Percentiles rank a stretch among this genome's conserved stretches.
These are phyloP conservation scores for Delia radicum DNA, from an alignment of 1,140 invertebrate genomes.

Conservation along the genomic window DNA sequence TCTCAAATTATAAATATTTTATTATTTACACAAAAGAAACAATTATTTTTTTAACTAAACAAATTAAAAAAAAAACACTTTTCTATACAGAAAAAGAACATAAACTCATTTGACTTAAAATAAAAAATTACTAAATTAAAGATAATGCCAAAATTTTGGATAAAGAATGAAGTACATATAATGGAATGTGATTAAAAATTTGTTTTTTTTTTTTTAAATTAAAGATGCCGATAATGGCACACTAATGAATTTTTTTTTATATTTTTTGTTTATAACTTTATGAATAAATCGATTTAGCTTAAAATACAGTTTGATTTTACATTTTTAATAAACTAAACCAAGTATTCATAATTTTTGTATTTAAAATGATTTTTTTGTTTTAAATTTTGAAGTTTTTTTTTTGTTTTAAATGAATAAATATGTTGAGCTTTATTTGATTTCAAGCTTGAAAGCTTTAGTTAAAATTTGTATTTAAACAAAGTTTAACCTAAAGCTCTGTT, in stretches of 20 bases:
- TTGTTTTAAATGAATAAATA: not conserved
- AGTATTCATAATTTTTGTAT: slow-evolving; percentile 27
- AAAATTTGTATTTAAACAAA: not conserved
- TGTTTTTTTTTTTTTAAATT: not conserved
- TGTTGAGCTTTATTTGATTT: not conserved
- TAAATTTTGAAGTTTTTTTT: not conserved
- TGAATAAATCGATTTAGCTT: slow-evolving; percentile 27
- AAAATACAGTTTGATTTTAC: not conserved
- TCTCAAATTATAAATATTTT: too few relatives aligned
- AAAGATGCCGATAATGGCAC: slow-evolving; percentile 43
- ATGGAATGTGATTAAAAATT: too few relatives aligned
- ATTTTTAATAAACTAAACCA: slow-evolving; percentile 22
- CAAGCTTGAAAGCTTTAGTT: not conserved
- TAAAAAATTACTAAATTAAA: too few relatives aligned
- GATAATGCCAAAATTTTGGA: too few relatives aligned
- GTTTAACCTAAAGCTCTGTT: not conserved
- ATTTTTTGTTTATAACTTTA: not conserved
- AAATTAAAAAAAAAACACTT: too few relatives aligned
- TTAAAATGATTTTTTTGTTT: not conserved
- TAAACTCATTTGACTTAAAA: too few relatives aligned
- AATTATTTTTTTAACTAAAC: too few relatives aligned
- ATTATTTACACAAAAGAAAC: too few relatives aligned
- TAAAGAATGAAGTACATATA: too few relatives aligned
- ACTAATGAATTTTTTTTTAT: slow-evolving; percentile 36
- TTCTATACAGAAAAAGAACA: too few relatives aligned